phyloP scores from a whole-genome alignment of 2,797 vertebrate genomes.

The Phoxinus dragarum region DNA sequence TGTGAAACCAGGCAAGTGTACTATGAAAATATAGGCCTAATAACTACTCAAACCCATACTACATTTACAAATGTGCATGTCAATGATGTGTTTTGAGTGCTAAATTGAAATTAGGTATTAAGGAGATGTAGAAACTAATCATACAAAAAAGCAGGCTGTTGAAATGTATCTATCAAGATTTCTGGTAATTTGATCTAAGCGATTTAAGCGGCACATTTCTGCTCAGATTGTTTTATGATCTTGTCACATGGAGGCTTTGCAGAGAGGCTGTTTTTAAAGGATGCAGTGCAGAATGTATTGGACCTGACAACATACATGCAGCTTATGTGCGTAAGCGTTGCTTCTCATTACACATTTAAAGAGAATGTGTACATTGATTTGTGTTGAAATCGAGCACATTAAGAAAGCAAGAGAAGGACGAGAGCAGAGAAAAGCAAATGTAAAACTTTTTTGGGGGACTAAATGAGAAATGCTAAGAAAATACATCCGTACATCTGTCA shows the following conservation, averaged over 20 bases:
- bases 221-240: neutral
- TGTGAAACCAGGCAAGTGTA: too few relatives aligned
- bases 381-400: neutral
- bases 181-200: neutral
- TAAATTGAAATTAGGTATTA: neutral
- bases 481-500: too few relatives aligned
- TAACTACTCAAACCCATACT: neutral
- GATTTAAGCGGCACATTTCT: neutral
- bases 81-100: neutral
- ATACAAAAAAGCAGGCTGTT: neutral
- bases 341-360: neutral
- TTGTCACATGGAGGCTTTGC: neutral
- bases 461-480: neutral
- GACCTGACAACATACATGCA: neutral
- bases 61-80: neutral
- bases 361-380: neutral
- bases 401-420: neutral
- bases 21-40: too few relatives aligned
- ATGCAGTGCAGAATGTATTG: neutral
- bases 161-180: neutral
- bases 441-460: neutral
- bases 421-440: neutral
- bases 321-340: neutral
- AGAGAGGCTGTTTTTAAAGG: neutral
- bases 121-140: neutral